Base-by-base conservation (phyloP, 2,888 invertebrate species). In the Galerucella pusilla region DNA sequence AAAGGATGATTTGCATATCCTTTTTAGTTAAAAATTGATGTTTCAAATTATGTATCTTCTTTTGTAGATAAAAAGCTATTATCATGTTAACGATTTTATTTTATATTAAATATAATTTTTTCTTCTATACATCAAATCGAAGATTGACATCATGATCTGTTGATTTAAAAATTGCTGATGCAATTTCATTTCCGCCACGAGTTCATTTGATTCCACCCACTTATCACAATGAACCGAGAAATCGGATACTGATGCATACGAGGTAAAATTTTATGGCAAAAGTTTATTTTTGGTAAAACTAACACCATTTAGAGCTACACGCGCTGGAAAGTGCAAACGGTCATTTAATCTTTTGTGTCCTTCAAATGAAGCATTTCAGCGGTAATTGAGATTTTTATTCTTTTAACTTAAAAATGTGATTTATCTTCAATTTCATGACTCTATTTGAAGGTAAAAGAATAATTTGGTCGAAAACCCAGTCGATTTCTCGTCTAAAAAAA, bases 111-210 rank as follows among this genome's bases (percentile, higher is more conserved):
- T 52, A 52, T n/a, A n/a, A 52, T 52, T 52, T n/a, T 52, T n/a
- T 2, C 6, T 1, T n/a, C 14, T 52, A 12, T 5, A 49, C 49
- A 35, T 35, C 35, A 5, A 6, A 35, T 2, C 35, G 7, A 35
- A 35, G 35, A 35, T 35, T 35, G 35, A 35, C 35, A 35, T 35
- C 7, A 35, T 52, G n/a, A 52, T n/a, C 5, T 52, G n/a, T 52
- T n/a, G n/a, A 52, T 52, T 35, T 7, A 52, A 52, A 52, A 52
- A 52, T n/a, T 1, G 52, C n/a, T 52, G 14, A 52, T 52, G 52
- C n/a, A 52, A n/a, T 52, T 49, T n/a, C 52, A 52, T 52, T 52
- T 52, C 52, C 52, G 52, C n/a, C 52, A 52, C 52, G 52, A 52
- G n/a, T n/a, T 52, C 14, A 52, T 52, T 52, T 14, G 52, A 52